phyloP scores from a whole-genome alignment of 2,113 vertebrate genomes.

The Malurus cyaneus region DNA sequence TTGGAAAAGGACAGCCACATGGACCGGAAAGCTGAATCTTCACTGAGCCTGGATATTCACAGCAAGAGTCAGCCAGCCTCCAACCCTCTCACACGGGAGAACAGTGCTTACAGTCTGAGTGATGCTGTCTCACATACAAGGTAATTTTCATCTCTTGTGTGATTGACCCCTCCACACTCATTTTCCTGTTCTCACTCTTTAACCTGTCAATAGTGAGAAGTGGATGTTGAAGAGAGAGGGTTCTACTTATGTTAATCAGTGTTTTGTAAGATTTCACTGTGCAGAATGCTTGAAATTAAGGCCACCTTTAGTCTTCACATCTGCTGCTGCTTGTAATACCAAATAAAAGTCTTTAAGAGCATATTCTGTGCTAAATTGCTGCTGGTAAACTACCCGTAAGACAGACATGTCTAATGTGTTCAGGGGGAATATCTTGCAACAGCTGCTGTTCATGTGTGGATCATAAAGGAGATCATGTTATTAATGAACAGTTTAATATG shows the following conservation, averaged over 20 bases:
- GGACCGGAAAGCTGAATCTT: conserved; percentile 81
- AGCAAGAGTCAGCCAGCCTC: conserved; percentile 78
- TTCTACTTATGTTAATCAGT: background rate
- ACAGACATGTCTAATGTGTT: background rate
- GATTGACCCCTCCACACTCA: background rate
- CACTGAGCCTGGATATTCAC: conserved; percentile 78
- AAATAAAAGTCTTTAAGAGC: background rate
- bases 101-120: conserved; percentile 89
- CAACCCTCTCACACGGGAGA: conserved; percentile 86
- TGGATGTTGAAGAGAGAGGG: background rate
- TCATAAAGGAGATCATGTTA: background rate
- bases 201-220: background rate
- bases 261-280: background rate
- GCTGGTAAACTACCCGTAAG: background rate
- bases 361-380: background rate
- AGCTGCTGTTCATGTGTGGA: background rate
- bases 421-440: background rate
- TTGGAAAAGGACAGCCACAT: conserved; percentile 75
- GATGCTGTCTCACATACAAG: conserved; percentile 87
- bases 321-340: background rate
- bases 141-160: conserved; percentile 61
- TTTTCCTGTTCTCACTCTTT: background rate
- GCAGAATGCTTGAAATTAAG: background rate
- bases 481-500: background rate
- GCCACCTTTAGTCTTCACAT: background rate